Evolutionary conservation across 2,113 vertebrate genomes (phyloP).

Genomic region (pig (Sus scrofa)): T2T-Sscrofa CM000812.6:222903001-222903500

Average conservation of each 20-base stretch:
- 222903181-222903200: background rate
- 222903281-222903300: background rate
- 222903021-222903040: conserved; percentile 48
- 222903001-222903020: background rate
- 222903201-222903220: background rate
- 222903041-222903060: background rate
- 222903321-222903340: conserved; percentile 40
- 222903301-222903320: background rate
- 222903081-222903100: conserved; percentile 21
- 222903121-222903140: conserved; percentile 48
- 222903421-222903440: background rate
- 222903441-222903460: too few species aligned
- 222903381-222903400: background rate
- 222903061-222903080: conserved; percentile 1
- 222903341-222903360: background rate
- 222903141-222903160: conserved; percentile 37
- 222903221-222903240: background rate
- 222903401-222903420: background rate
- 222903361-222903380: background rate
- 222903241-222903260: background rate
- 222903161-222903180: conserved; percentile 39
- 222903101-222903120: conserved; percentile 19
- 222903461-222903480: background rate
- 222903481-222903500: background rate
- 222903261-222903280: background rate